phyloP scores from a whole-genome alignment of 2,888 invertebrate genomes.

The Athalia circularis region DNA sequence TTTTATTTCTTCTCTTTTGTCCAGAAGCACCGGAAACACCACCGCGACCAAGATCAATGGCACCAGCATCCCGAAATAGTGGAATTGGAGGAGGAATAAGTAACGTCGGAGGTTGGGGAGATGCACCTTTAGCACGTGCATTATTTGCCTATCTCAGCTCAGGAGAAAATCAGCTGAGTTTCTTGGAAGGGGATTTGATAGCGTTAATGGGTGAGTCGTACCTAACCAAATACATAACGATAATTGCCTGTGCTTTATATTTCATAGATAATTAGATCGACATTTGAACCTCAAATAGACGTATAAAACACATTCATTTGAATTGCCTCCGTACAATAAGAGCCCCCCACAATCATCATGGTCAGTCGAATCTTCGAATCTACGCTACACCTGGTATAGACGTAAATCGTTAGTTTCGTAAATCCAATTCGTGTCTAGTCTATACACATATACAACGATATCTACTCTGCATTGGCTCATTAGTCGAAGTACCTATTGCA shows the following conservation, averaged over 20 bases:
- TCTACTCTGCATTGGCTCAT: conserved; percentile 12
- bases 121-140: conserved; percentile 88
- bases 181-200: conserved; percentile 92
- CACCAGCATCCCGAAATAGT: conserved; percentile 70
- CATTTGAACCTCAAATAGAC: too few relatives aligned
- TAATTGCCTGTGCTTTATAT: background rate
- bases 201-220: conserved; percentile 82
- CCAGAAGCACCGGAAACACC: conserved; percentile 72
- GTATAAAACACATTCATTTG: too few relatives aligned
- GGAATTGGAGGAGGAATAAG: conserved; percentile 62
- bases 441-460: conserved; percentile 11
- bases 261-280: background rate
- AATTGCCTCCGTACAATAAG: too few relatives aligned
- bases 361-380: too few relatives aligned
- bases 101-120: conserved; percentile 75
- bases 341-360: too few relatives aligned
- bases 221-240: background rate
- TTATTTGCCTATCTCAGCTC: conserved; percentile 92
- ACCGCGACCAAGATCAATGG: conserved; percentile 81
- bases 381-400: too few relatives aligned
- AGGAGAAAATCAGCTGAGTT: conserved; percentile 93
- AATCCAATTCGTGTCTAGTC: conserved; percentile 24
- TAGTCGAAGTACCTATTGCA: conserved; percentile 28
- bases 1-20: conserved; percentile 48
- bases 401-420: background rate